Base-by-base conservation (phyloP, 2,113 vertebrate genomes). In the Phainopepla nitens region DNA sequence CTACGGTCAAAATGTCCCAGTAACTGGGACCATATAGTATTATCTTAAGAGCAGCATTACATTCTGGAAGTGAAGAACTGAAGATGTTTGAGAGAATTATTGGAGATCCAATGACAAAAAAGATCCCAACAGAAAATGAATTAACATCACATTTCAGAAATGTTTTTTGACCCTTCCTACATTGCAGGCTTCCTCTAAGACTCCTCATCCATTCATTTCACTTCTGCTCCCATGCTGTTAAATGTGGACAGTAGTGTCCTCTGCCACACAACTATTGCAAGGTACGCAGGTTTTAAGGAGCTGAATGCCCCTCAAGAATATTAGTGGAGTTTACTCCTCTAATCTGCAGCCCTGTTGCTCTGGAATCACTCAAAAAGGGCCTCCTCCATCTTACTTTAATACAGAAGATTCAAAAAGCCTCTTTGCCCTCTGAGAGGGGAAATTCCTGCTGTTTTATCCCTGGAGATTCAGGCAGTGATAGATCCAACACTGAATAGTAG, bases 291-390 rank as follows among this genome's bases (percentile, higher is more conserved):
- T 80, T 45, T 90, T 77, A 56, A 54, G 44, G 19, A 17, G 25
- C 25, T 77, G 25, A 44, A n/a, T 45, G 15, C 4, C 31, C 73
- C 41, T 33, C 8, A n/a, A 23, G 13, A 2, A 4, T 58, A 3
- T 13, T 31, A 39, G 24, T 31, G 13, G 33, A 33, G 13, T 89
- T 70, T 60, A 21, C 13, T 70, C 12, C 68, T 56, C n/a, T 41
- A 33, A 25, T 57, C 39, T 60, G 4, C 11, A 47, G 39, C 44
- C 19, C 2, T 2, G 11, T 39, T 61, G 17, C 15, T 94, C 62
- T 86, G 33, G 31, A n/a, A 13, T 77, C 10, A 7, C 9, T 54
- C 22, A 47, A 0, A 0, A 53, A 39, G 14, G 18, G 20, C 5
- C 6, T 44, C 11, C 19, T 7, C 19, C 4, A 21, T 3, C 23